These are phyloP conservation scores for Drosophila asahinai DNA, from an alignment of 1,140 invertebrate genomes.

Conservation along the genomic window DNA sequence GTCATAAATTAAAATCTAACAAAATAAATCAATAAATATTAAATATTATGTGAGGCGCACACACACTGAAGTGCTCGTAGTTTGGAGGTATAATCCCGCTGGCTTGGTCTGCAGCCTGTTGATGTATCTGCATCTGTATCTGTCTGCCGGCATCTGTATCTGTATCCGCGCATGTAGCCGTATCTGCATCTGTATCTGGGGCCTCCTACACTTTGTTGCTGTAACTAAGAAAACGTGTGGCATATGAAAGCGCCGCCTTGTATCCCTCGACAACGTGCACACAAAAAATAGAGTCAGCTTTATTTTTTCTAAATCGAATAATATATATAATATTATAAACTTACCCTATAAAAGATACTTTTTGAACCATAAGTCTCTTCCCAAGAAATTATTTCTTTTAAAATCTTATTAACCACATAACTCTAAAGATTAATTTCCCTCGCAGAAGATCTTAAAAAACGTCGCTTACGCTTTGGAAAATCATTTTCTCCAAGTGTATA, in stretches of 20 bases:
- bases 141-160: conserved; percentile 35
- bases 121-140: conserved; percentile 23
- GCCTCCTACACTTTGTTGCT: conserved; percentile 65
- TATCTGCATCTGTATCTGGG: conserved; percentile 59
- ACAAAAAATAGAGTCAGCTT: neutral
- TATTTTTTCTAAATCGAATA: neutral
- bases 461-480: too few relatives aligned
- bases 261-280: conserved; percentile 20
- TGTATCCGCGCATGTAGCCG: conserved; percentile 33
- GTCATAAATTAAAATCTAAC: conserved; percentile 84
- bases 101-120: conserved; percentile 48
- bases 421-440: too few relatives aligned
- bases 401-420: too few relatives aligned
- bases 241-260: conserved; percentile 72
- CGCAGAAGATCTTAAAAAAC: too few relatives aligned
- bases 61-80: conserved; percentile 37
- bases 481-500: conserved; percentile 2
- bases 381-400: too few relatives aligned
- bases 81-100: conserved; percentile 72
- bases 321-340: too few relatives aligned
- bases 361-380: too few relatives aligned
- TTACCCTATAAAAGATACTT: too few relatives aligned
- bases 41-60: conserved; percentile 71
- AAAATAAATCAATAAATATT: conserved; percentile 84
- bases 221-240: conserved; percentile 76